A percentile compares a stretch with the other conserved stretches of the same genome.
Conservation (phyloP, 2,888 invertebrate species). For the Yponomeuta plumbellus region DNA sequence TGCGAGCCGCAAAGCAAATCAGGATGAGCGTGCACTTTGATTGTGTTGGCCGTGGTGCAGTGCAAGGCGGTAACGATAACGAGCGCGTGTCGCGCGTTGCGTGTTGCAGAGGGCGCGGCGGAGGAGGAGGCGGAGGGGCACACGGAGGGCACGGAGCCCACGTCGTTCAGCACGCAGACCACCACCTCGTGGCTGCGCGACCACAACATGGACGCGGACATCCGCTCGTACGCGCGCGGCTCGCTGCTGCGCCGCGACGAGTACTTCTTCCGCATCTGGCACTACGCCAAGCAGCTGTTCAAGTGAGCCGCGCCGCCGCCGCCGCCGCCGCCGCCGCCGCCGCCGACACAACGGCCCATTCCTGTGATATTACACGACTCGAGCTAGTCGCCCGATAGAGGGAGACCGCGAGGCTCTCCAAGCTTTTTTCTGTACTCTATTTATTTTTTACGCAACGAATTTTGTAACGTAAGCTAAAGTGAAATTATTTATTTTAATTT, state of each 20-base stretch:
- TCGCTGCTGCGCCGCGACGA: slow-evolving; percentile 90
- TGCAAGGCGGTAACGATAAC: too few species aligned
- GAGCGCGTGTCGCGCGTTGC: not conserved
- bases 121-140: slow-evolving; percentile 64
- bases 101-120: slow-evolving; percentile 49
- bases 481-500: slow-evolving; percentile 48
- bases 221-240: slow-evolving; percentile 91
- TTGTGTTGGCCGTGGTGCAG: too few species aligned
- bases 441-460: slow-evolving; percentile 33
- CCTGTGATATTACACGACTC: slow-evolving; percentile 20
- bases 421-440: slow-evolving; percentile 38
- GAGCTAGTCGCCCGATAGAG: slow-evolving; percentile 50
- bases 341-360: slow-evolving; percentile 48
- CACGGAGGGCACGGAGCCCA: slow-evolving; percentile 85
- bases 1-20: too few species aligned
- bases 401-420: slow-evolving; percentile 31
- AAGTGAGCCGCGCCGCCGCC: slow-evolving; percentile 70
- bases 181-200: slow-evolving; percentile 96
- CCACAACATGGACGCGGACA: slow-evolving; percentile 95
- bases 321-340: too few species aligned
- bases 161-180: slow-evolving; percentile 93
- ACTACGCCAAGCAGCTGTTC: slow-evolving; percentile 88
- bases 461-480: slow-evolving; percentile 47
- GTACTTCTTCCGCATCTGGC: slow-evolving; percentile 97
- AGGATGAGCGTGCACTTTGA: too few species aligned